Evolutionary conservation across 2,113 vertebrate genomes (phyloP), one percentile per base, ranked within the genome.

Genomic region (Lophura nycthemera): DNA sequence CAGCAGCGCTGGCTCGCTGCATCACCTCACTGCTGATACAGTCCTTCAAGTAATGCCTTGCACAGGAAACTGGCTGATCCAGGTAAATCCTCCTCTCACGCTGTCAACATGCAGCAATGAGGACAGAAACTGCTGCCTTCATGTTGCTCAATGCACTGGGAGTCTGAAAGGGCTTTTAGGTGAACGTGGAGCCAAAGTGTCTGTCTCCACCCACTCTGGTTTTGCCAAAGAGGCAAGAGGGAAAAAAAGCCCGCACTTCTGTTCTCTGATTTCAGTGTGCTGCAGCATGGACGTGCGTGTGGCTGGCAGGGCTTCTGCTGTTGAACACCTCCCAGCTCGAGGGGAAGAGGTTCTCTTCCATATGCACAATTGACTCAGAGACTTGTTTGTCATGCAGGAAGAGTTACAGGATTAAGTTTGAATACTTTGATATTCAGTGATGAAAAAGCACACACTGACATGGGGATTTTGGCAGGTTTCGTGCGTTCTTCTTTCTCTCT

Each of bases 121-220:
- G 86, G 83, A 72, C 70, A 95, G 93, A 95, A 96, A 96, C 86
- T 95, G 47, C 66, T 95, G 86, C 88, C 86, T 92, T 56, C 1
- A 1, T 20, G 83, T 96, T 97, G 92, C 95, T 95, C 95, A 97
- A 95, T 1, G 5, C 0, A 0, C 61, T 3, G 0, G 57, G 84
- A 6, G 4, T 77, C 86, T 91, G 65, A 96, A 96, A 95, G 87
- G 77, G 87, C 61, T 95, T 91, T 80, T 86, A 86, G 89, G 85
- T 91, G 88, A 95, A 54, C 11, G 7, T 90, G 94, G 91, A 92
- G 95, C 93, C 86, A 4, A 93, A 83, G 63, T 90, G 94, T 96
- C 96, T 97, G 93, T 92, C 88, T 95, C 95, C 94, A 2, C 91
- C 95, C 80, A 83, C 77, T 81, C 70, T 48, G 20, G 54, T 84